Evolutionary conservation across 2,888 invertebrate genomes (phyloP).

Genomic region (Leptothorax acervorum): DNA sequence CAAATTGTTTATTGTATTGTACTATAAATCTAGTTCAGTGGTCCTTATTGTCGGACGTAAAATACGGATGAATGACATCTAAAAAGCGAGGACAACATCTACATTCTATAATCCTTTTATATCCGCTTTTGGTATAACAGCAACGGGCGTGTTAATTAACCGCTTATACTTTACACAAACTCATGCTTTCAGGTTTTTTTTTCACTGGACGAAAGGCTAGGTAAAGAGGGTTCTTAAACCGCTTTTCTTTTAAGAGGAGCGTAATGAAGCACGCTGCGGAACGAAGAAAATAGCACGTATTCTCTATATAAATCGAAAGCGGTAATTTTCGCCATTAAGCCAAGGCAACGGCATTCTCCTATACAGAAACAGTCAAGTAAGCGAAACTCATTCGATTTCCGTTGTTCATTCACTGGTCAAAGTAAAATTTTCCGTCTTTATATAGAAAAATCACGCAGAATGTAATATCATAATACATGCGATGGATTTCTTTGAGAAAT

Average conservation of each 20-base stretch:
- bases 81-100: constrained; percentile 52
- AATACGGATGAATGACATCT: constrained; percentile 28
- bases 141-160: constrained; percentile 69
- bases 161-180: constrained; percentile 62
- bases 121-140: constrained; percentile 47
- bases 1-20: constrained; percentile 11
- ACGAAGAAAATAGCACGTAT: constrained; percentile 47
- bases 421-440: not conserved
- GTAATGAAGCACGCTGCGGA: constrained; percentile 59
- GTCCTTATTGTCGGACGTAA: constrained; percentile 14
- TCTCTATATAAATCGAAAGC: constrained; percentile 59
- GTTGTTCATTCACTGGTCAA: constrained; percentile 18
- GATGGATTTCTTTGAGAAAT: constrained; percentile 17
- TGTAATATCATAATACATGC: constrained; percentile 20
- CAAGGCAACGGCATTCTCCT: constrained; percentile 24
- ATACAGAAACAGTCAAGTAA: constrained; percentile 37
- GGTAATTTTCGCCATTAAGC: constrained; percentile 50
- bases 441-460: not conserved
- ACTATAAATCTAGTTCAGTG: not conserved
- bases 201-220: constrained; percentile 38
- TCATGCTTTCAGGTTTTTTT: constrained; percentile 52
- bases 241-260: constrained; percentile 58
- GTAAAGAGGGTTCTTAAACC: constrained; percentile 66
- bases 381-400: constrained; percentile 35
- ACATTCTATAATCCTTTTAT: constrained; percentile 68